A percentile compares a stretch with the other conserved stretches of the same genome.
Evolutionary conservation across 2,797 vertebrate genomes (phyloP).

Genomic region (Gallirallus australis): DNA sequence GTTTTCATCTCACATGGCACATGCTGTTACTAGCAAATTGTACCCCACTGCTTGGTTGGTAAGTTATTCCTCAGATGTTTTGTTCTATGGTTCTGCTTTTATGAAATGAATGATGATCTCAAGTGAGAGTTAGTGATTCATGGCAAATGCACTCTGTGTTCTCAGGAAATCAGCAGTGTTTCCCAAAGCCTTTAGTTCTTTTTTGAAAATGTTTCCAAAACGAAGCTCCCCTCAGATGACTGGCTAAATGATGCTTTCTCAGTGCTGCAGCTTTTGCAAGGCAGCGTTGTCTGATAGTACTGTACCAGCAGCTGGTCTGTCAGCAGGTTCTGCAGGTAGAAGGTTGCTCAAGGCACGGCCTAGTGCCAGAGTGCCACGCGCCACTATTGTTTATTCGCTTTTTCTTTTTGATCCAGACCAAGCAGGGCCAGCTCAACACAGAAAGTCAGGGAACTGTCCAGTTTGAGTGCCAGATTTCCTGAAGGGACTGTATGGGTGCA

Average conservation of each 20-base stretch:
- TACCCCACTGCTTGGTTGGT: neutral
- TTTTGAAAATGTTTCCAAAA: neutral
- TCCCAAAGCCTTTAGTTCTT: constrained; percentile 21
- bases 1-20: neutral
- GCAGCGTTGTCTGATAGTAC: neutral
- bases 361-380: neutral
- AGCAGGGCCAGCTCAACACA: neutral
- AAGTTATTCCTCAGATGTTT: constrained; percentile 13
- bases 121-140: neutral
- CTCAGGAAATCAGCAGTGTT: constrained; percentile 26
- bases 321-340: neutral
- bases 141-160: neutral
- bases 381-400: neutral
- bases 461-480: neutral
- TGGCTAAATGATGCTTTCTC: neutral
- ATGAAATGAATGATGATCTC: neutral
- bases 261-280: neutral
- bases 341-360: neutral
- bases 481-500: neutral
- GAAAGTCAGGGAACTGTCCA: neutral
- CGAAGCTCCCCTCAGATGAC: neutral
- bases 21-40: neutral
- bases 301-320: neutral
- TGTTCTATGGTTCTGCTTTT: neutral
- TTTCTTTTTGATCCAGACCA: neutral